These are phyloP conservation scores for Ernsta delagoae DNA, from an alignment of 2,888 invertebrate species.

Conservation along the genomic window DNA sequence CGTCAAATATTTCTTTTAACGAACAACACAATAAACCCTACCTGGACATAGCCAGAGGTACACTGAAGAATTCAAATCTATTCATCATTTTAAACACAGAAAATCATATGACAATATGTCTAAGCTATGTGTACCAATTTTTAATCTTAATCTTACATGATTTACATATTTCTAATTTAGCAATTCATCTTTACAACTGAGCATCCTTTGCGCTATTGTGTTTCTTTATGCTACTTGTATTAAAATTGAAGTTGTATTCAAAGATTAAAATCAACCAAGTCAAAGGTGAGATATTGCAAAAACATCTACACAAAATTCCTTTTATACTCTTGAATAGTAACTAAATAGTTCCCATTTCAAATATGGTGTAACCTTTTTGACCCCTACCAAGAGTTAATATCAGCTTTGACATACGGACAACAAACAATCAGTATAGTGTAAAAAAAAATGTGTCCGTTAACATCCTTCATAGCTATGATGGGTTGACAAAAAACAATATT, in stretches of 20 bases:
- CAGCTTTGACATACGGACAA: no score
- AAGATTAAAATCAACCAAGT: background rate
- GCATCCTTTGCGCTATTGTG: conserved; percentile 1
- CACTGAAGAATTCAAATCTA: background rate
- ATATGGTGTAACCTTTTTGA: no score
- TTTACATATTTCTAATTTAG: conserved; percentile 8
- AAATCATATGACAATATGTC: background rate
- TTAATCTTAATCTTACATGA: conserved; percentile 19
- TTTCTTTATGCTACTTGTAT: background rate
- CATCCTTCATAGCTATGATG: no score
- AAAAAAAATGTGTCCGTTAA: no score
- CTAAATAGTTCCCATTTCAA: no score
- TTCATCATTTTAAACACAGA: background rate
- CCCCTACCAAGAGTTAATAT: no score
- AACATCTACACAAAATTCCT: background rate
- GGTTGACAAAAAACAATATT: no score
- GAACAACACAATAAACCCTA: background rate
- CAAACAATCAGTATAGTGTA: no score
- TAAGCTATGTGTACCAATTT: background rate
- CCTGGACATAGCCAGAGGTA: background rate
- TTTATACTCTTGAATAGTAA: background rate
- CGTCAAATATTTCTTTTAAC: no score
- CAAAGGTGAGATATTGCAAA: background rate
- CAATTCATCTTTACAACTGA: conserved; percentile 2
- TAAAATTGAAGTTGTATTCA: background rate